Percentiles rank a stretch among this genome's conserved stretches.
These are phyloP conservation scores for Pelobates cultripes DNA, from an alignment of 2,797 vertebrate species.

Conservation along the genomic window DNA sequence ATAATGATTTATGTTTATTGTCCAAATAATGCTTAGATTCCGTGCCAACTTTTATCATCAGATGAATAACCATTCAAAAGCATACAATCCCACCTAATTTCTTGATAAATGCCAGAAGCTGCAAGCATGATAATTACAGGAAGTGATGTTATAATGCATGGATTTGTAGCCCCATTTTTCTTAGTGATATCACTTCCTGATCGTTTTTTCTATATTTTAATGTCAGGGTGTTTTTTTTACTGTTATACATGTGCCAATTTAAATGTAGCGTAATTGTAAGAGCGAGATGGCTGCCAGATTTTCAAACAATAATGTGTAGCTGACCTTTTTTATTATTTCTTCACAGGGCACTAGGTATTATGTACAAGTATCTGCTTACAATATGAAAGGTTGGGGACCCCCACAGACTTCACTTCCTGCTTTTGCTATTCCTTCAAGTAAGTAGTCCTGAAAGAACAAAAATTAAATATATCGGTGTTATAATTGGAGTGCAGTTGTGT, in stretches of 20 bases:
- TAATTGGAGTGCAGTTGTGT: too few relatives aligned
- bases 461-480: too few relatives aligned
- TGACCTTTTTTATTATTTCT: conserved; percentile 26
- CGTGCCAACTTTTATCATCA: neutral
- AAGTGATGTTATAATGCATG: conserved; percentile 11
- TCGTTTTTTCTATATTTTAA: neutral
- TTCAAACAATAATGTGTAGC: neutral
- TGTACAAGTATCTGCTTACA: conserved; percentile 85
- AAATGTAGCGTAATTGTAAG: neutral
- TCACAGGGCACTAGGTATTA: conserved; percentile 81
- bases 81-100: conserved; percentile 6
- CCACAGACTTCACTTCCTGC: conserved; percentile 74
- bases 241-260: neutral
- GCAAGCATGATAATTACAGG: conserved; percentile 2
- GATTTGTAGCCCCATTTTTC: neutral
- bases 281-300: neutral
- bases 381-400: conserved; percentile 93
- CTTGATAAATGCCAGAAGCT: neutral
- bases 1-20: neutral
- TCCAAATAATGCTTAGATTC: neutral
- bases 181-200: conserved; percentile 11
- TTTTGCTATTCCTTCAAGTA: conserved; percentile 86
- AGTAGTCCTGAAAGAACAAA: conserved; percentile 61
- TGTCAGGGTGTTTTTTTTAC: neutral
- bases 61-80: conserved; percentile 11